Evolutionary conservation across 2,797 vertebrate genomes (phyloP).

Genomic region (Adelosebastes latens): DNA sequence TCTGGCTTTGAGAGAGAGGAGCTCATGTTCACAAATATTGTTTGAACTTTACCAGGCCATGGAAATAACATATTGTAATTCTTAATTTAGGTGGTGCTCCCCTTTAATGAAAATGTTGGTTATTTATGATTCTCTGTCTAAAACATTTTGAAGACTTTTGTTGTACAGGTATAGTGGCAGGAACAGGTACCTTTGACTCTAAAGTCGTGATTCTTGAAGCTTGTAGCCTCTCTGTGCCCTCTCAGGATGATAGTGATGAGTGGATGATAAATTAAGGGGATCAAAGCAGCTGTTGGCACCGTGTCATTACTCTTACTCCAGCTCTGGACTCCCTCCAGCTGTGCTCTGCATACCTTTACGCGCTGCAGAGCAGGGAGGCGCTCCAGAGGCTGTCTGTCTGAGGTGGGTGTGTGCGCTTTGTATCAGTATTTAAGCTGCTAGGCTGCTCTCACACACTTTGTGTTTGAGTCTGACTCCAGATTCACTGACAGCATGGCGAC

Average conservation of each 20-base stretch:
- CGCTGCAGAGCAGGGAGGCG: slow-evolving; percentile 44
- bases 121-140: neutral
- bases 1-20: too few relatives aligned
- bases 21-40: too few relatives aligned
- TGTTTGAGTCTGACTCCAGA: neutral
- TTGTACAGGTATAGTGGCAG: neutral
- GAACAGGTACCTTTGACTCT: neutral
- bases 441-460: neutral
- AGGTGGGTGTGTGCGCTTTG: slow-evolving; percentile 51
- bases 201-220: neutral
- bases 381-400: neutral
- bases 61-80: too few relatives aligned
- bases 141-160: neutral
- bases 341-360: slow-evolving; percentile 45
- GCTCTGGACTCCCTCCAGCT: slow-evolving; percentile 24
- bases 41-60: too few relatives aligned
- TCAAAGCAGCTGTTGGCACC: slow-evolving; percentile 46
- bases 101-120: neutral
- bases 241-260: neutral
- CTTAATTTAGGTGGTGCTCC: too few relatives aligned
- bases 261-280: slow-evolving; percentile 27
- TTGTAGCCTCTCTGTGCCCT: neutral
- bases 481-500: slow-evolving; percentile 59
- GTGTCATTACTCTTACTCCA: slow-evolving; percentile 58
- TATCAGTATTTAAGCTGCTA: slow-evolving; percentile 47